These are phyloP conservation scores for Apamea anceps DNA, from an alignment of 2,888 invertebrate species.

Conservation along the genomic window DNA sequence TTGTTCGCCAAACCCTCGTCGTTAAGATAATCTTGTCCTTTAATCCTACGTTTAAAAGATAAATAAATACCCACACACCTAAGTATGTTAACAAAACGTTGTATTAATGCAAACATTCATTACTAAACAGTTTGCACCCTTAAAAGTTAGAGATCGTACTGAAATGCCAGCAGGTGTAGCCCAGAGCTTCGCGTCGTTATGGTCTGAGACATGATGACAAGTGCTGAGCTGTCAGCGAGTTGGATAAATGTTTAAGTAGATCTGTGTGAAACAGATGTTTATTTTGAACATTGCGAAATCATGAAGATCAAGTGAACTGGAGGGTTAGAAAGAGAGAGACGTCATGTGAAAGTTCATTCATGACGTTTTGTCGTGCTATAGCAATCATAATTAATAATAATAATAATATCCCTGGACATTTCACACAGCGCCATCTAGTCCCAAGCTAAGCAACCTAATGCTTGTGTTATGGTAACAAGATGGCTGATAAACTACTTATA, in stretches of 20 bases:
- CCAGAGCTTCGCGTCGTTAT: conserved; percentile 60
- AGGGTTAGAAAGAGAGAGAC: background rate
- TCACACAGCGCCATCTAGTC: too few species aligned
- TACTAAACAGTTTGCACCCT: conserved; percentile 36
- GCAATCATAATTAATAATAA: too few species aligned
- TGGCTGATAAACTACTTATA: too few species aligned
- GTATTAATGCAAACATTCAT: conserved; percentile 32
- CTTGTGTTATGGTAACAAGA: too few species aligned
- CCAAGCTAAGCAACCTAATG: too few species aligned
- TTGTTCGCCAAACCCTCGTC: background rate
- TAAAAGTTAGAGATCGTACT: conserved; percentile 62
- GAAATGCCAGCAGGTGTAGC: conserved; percentile 75
- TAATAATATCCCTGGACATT: too few species aligned
- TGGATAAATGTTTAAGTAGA: background rate
- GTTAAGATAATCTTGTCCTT: background rate
- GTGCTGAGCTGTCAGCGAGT: conserved; percentile 53
- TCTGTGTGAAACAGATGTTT: background rate
- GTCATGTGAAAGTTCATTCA: too few species aligned
- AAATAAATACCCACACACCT: background rate
- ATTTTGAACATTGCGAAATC: background rate
- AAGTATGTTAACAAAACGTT: conserved; percentile 7
- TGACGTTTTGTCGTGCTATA: background rate
- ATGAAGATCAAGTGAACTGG: background rate
- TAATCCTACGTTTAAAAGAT: background rate
- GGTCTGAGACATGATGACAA: conserved; percentile 62